These are phyloP conservation scores for Plemyria rubiginata DNA, from an alignment of 2,888 invertebrate species.

Conservation along the genomic window DNA sequence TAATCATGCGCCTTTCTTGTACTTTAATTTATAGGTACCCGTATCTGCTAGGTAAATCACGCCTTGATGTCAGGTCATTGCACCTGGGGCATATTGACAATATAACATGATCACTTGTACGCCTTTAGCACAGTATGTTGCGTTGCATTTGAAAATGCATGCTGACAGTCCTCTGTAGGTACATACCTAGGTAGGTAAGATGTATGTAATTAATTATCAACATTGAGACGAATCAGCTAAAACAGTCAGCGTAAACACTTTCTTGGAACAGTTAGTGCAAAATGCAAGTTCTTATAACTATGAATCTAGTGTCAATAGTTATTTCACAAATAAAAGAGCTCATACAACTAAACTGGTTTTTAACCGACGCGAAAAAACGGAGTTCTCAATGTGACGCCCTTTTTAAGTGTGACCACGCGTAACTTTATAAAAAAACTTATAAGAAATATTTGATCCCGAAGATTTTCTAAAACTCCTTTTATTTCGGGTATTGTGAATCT, in stretches of 20 bases:
- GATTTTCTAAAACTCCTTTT: no score
- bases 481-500: no score
- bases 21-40: conserved; percentile 41
- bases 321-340: no score
- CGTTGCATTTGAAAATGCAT: conserved; percentile 39
- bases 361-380: no score
- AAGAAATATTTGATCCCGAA: no score
- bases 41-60: conserved; percentile 35
- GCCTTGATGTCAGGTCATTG: conserved; percentile 53
- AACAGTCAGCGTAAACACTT: conserved; percentile 16
- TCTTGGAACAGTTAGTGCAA: conserved; percentile 15
- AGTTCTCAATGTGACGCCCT: no score
- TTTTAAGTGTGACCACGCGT: no score
- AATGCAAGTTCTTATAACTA: conserved; percentile 3
- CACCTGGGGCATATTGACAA: conserved; percentile 42
- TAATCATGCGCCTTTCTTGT: conserved; percentile 41
- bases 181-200: conserved; percentile 19
- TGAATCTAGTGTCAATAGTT: neutral
- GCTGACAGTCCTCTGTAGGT: conserved; percentile 22
- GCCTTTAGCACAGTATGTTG: conserved; percentile 47
- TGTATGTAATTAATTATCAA: conserved; percentile 32
- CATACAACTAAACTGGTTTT: no score
- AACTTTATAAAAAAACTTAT: no score
- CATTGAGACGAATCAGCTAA: conserved; percentile 34
- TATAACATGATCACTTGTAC: conserved; percentile 20